Base-by-base conservation (phyloP, 2,888 invertebrate species). In the Athrips mouffetella region DNA sequence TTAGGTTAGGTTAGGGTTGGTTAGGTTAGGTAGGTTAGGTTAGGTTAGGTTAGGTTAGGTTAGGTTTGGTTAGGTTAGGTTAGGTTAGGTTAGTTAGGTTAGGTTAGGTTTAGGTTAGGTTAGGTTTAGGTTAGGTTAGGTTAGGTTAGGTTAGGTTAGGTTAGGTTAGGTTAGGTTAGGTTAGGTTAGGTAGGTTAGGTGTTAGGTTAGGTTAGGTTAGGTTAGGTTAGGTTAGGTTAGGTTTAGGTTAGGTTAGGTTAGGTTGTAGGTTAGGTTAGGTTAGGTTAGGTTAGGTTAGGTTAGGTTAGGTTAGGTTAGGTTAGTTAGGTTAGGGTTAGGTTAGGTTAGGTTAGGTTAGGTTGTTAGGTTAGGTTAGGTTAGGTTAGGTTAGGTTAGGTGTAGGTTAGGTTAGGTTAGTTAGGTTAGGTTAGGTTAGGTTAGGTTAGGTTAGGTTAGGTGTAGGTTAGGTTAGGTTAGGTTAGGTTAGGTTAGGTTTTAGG, bases 321-420 rank as follows among this genome's bases (percentile, higher is more conserved):
- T 54, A 54, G 52, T 47, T 50, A 52, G 50, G 52, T 52, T 52
- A 52, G 52, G 51, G 51, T 51, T 51, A 51, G 51, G 51, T 53
- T 54, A 54, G 54, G 54, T 54, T 54, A 54, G 54, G 57, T 57
- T 57, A 57, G 57, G 57, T 57, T 57, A 57, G n/a, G n/a, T n/a
- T n/a, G 57, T 54, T 54, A 56, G 52, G 52, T 51, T 50, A 49
- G 50, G 50, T 47, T 49, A 49, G 49, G 50, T 48, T 49, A 49
- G 50, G 50, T 49, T 47, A 47, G 49, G 52, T 47, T 49, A 47
- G 47, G 49, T 47, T 49, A 49, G 47, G 49, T 49, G 52, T 49
- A 50, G 50, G 50, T 50, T 55, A 49, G 50, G 52, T 51, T 52
- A 48, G 48, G 46, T 48, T 47, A 50, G 51, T 50, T 52, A 50